These are phyloP conservation scores for Turritopsis dohrnii DNA, from an alignment of 30 jellyfish, hydroid and myxozoan species.

Conservation along the genomic window DNA sequence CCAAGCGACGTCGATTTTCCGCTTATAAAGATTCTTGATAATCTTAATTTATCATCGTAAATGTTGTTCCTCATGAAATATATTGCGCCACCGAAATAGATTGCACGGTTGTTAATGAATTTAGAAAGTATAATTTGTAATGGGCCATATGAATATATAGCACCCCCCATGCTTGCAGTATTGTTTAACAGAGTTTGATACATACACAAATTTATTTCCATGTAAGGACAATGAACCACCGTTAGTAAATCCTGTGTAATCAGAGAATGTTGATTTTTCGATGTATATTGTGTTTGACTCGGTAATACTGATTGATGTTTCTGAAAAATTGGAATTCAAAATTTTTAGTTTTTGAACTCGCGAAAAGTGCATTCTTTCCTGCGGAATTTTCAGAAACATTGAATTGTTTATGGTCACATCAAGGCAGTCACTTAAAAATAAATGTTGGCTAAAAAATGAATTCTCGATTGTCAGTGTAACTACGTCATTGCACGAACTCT, in stretches of 20 bases:
- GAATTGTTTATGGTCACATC: neutral
- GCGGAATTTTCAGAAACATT: neutral
- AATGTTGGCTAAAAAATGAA: too few species aligned
- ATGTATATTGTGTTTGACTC: neutral
- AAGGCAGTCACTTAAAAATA: neutral
- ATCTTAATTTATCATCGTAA: neutral
- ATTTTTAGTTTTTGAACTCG: neutral
- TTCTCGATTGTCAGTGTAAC: too few species aligned
- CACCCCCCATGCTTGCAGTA: neutral
- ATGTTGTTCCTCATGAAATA: neutral
- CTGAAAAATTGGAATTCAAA: neutral
- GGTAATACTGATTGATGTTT: neutral
- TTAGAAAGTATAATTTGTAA: neutral
- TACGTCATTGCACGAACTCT: too few species aligned
- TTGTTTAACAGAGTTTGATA: neutral
- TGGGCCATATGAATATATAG: neutral
- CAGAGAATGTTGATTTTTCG: neutral
- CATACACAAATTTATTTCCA: neutral
- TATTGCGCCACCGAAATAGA: neutral
- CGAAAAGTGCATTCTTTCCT: neutral
- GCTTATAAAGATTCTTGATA: neutral
- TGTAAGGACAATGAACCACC: neutral
- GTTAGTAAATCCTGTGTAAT: neutral
- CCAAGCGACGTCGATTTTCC: neutral
- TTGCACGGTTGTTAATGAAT: neutral